Conservation (phyloP, 2,113 vertebrate genomes). For the Pelvicachromis taeniatus region DNA sequence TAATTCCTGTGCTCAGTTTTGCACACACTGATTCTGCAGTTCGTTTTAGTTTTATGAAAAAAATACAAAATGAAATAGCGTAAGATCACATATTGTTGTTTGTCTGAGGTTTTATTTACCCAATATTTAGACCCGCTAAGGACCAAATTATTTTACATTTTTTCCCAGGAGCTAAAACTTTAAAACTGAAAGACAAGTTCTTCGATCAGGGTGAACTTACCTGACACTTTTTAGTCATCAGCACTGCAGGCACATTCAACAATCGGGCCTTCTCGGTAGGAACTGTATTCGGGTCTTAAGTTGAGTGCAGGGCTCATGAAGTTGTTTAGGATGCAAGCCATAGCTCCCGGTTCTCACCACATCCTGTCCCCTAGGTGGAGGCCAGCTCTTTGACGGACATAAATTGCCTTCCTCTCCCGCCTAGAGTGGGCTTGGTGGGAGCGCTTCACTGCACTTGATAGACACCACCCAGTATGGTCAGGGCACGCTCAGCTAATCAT, state of each 20-base stretch:
- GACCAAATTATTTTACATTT: not conserved
- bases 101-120: not conserved
- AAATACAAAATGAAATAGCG: not conserved
- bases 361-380: conserved; percentile 60
- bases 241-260: not conserved
- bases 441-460: conserved; percentile 72
- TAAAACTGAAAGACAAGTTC: not conserved
- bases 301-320: not conserved
- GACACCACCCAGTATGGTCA: conserved; percentile 68
- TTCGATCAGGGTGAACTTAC: not conserved
- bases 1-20: not conserved
- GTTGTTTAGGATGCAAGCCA: conserved; percentile 53
- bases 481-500: conserved; percentile 63
- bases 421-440: conserved; percentile 68
- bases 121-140: not conserved
- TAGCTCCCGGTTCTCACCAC: conserved; percentile 32
- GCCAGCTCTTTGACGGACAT: conserved; percentile 68
- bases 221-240: not conserved
- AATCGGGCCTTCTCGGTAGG: not conserved
- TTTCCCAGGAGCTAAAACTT: not conserved
- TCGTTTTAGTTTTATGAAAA: not conserved
- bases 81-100: not conserved
- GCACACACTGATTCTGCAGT: not conserved
- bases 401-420: conserved; percentile 70
- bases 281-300: not conserved